Conservation (phyloP, 2,113 vertebrate species). For the Cryptotis parvus region DNA sequence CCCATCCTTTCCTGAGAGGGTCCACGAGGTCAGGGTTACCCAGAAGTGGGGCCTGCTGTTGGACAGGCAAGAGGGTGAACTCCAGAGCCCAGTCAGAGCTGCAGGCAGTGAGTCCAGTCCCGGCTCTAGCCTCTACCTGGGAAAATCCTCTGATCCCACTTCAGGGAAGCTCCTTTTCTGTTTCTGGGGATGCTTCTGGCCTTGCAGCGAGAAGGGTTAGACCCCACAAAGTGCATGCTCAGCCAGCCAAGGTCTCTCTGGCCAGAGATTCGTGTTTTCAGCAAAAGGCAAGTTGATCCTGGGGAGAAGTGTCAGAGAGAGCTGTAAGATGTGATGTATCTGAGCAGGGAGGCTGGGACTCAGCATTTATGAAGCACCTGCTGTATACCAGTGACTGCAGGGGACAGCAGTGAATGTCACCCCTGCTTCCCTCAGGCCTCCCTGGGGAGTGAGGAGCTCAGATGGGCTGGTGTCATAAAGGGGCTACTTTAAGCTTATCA, state of each 20-base stretch:
- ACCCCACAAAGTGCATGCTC: no score
- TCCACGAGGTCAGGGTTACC: not conserved
- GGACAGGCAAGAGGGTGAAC: not conserved
- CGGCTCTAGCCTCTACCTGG: no score
- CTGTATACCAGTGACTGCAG: not conserved
- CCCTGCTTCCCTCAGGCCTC: not conserved
- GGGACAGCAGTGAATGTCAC: not conserved
- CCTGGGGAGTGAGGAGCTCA: not conserved
- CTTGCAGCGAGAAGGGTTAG: no score
- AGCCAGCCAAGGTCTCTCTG: no score
- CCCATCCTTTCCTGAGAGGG: not conserved
- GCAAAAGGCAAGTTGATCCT: not conserved
- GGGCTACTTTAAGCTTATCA: not conserved
- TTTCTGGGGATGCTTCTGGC: no score
- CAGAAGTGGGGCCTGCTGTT: not conserved
- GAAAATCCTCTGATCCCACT: not conserved
- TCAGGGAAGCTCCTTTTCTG: conserved; percentile 8
- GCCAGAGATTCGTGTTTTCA: not conserved
- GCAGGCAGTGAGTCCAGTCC: not conserved
- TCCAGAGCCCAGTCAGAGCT: not conserved
- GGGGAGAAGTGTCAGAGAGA: not conserved
- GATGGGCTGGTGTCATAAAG: not conserved
- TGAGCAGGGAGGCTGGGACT: not conserved
- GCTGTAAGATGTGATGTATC: not conserved
- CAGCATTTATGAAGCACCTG: not conserved